A percentile compares a stretch with the other conserved stretches of the same genome.
phyloP scores from a whole-genome alignment of 1,140 invertebrate genomes.

The Macrocentrus cingulum region DNA sequence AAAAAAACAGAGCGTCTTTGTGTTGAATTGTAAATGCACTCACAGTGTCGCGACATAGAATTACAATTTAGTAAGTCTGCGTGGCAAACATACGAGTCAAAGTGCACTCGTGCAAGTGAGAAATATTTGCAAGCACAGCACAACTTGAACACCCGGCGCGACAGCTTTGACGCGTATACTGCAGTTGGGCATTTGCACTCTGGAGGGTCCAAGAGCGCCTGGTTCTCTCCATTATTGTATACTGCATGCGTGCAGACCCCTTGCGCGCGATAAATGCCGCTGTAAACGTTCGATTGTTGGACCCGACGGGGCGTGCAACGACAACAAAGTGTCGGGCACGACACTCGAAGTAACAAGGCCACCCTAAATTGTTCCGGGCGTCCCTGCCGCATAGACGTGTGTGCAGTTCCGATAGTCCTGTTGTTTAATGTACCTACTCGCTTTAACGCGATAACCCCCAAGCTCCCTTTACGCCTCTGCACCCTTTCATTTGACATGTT shows the following conservation, averaged over 20 bases:
- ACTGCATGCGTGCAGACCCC: constrained; percentile 3
- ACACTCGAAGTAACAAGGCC: background rate
- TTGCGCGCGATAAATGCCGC: constrained; percentile 32
- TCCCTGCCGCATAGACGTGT: background rate
- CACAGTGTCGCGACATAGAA: no score
- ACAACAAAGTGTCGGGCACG: constrained; percentile 10
- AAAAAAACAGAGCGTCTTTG: no score
- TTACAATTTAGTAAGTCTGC: no score
- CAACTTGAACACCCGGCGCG: constrained; percentile 25
- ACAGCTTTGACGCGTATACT: constrained; percentile 23
- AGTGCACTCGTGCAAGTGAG: no score
- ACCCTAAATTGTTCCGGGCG: background rate
- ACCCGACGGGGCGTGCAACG: constrained; percentile 29
- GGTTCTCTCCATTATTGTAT: constrained; percentile 29
- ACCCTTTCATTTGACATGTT: constrained; percentile 10
- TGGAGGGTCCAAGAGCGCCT: constrained; percentile 10
- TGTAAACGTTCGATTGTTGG: constrained; percentile 39
- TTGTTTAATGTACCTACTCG: background rate
- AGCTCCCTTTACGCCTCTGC: background rate
- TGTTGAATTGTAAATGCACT: no score
- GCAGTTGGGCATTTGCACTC: constrained; percentile 12
- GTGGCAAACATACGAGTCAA: no score
- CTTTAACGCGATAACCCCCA: background rate
- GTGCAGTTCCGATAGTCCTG: background rate
- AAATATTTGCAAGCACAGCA: no score